A percentile compares a stretch with the other conserved stretches of the same genome.
phyloP scores from a whole-genome alignment of 1,140 invertebrate species.

The Euura saliciscinereae region DNA sequence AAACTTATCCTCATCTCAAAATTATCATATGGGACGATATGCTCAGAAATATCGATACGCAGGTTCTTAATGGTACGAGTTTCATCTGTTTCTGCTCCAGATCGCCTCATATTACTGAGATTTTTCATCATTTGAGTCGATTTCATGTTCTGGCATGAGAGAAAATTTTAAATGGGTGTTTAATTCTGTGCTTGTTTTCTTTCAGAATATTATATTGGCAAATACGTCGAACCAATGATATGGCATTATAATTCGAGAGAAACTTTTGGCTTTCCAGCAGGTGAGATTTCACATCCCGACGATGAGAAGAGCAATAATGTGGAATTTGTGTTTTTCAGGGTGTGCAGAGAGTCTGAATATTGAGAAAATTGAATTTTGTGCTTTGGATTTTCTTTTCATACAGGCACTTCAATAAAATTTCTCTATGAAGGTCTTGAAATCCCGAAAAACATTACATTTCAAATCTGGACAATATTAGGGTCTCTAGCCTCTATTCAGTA shows the following conservation, averaged over 20 bases:
- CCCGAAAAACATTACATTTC: no score
- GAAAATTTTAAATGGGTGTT: neutral
- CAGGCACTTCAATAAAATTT: no score
- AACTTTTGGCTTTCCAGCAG: constrained; percentile 55
- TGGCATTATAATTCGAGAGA: constrained; percentile 71
- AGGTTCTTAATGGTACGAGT: constrained; percentile 63
- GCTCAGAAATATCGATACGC: constrained; percentile 76
- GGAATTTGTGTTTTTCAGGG: no score
- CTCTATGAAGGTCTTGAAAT: no score
- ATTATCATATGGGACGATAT: constrained; percentile 97
- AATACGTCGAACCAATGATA: constrained; percentile 85
- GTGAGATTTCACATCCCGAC: constrained; percentile 34
- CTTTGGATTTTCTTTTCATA: no score
- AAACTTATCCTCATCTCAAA: constrained; percentile 68
- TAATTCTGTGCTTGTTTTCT: constrained; percentile 34
- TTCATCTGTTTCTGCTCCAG: no score
- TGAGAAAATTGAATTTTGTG: no score
- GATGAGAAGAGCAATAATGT: no score
- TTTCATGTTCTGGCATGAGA: neutral
- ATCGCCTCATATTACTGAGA: no score
- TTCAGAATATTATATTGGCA: constrained; percentile 71
- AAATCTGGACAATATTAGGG: no score
- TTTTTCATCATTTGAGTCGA: neutral
- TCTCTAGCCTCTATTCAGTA: no score
- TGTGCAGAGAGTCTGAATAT: no score